Evolutionary conservation across 1,140 invertebrate species (phyloP).

Genomic region (Delia radicum): DNA sequence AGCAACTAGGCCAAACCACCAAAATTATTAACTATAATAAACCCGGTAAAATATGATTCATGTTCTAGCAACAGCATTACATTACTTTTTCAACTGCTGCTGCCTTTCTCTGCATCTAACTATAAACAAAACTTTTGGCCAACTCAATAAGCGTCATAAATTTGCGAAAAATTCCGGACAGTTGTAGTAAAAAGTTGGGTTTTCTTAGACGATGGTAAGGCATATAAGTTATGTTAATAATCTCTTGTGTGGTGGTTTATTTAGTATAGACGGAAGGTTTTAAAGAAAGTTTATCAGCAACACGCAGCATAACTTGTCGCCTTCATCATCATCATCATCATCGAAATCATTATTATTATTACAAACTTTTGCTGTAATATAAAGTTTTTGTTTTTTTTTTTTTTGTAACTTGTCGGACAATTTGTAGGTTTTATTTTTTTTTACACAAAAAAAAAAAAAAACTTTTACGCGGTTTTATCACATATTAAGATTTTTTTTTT

Average conservation of each 20-base stretch:
- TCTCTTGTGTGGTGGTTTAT: neutral
- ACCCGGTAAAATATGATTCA: neutral
- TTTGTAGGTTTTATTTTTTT: neutral
- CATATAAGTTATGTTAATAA: neutral
- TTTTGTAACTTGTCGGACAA: neutral
- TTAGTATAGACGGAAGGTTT: neutral
- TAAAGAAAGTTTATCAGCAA: neutral
- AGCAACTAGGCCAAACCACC: constrained; percentile 7
- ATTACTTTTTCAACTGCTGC: too few species aligned
- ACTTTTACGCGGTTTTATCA: neutral
- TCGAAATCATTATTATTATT: neutral
- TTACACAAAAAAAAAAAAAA: neutral
- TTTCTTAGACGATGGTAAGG: neutral
- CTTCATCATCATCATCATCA: neutral
- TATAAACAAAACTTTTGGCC: neutral
- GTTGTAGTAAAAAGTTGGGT: neutral
- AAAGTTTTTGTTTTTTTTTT: neutral
- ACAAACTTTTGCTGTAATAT: neutral
- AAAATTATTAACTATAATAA: constrained; percentile 11
- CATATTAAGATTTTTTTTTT: too few species aligned
- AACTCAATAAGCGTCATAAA: neutral
- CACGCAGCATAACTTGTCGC: neutral
- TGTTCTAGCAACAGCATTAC: neutral
- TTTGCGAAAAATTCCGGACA: neutral
- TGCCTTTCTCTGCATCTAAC: too few species aligned